Conservation (phyloP, 1,140 invertebrate species). For the Drosophila mauritiana region DNA sequence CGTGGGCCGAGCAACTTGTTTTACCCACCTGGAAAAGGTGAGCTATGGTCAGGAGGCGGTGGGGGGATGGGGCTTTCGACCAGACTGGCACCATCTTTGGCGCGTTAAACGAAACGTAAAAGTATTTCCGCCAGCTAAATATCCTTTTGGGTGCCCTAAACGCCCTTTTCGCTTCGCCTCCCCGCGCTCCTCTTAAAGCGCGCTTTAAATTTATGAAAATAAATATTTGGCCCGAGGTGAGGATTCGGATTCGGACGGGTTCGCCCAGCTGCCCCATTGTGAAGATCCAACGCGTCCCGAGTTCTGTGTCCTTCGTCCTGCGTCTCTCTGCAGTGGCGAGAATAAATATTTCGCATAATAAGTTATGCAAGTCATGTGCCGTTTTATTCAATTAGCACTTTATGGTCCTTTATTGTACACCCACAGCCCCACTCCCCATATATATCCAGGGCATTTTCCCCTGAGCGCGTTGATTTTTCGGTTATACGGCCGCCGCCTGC, state of each 20-base stretch:
- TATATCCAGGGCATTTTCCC: slow-evolving; percentile 4
- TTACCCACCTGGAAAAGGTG: slow-evolving; percentile 13
- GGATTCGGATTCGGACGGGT: slow-evolving; percentile 51
- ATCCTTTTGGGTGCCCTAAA: slow-evolving; percentile 78
- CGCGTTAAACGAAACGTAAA: slow-evolving; percentile 82
- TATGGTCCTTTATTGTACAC: slow-evolving; percentile 78
- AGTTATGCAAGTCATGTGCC: slow-evolving; percentile 82
- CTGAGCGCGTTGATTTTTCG: slow-evolving; percentile 76
- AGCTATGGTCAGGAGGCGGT: neutral
- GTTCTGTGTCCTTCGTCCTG: slow-evolving; percentile 5
- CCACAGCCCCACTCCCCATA: neutral
- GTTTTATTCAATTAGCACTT: slow-evolving; percentile 83
- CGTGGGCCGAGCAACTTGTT: slow-evolving; percentile 70
- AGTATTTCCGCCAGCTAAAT: slow-evolving; percentile 82
- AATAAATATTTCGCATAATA: slow-evolving; percentile 62
- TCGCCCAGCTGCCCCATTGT: slow-evolving; percentile 30
- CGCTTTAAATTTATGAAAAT: slow-evolving; percentile 82
- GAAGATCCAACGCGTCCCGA: slow-evolving; percentile 4
- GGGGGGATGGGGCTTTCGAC: neutral
- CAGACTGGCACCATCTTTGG: slow-evolving; percentile 66
- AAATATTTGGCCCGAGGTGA: slow-evolving; percentile 71
- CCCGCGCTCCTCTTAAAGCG: slow-evolving; percentile 56
- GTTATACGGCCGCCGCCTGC: slow-evolving; percentile 78
- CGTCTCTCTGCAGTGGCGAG: slow-evolving; percentile 34
- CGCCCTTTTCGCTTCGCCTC: slow-evolving; percentile 16